Evolutionary conservation across 1,140 invertebrate species (phyloP), one percentile per base, ranked within the genome.

Genomic region (Neodiprion lecontei): DNA sequence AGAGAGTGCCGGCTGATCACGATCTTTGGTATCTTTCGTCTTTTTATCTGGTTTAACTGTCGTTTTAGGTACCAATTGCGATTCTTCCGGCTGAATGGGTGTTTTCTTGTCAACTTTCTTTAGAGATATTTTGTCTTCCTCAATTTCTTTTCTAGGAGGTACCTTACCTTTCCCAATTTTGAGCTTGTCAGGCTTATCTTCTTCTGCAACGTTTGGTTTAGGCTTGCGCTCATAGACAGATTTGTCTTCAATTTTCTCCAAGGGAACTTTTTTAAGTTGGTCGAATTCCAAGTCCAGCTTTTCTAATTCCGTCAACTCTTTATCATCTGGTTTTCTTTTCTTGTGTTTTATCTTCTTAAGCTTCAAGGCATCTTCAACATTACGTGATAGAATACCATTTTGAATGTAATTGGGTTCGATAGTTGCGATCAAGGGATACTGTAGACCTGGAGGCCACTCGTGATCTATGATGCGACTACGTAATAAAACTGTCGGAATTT

Each of bases 401-500:
- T 86, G 81, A 28, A 81, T 28, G 47, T 75, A 70, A 14, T 72
- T 75, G 7, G 79, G 76, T 70, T 79, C 75, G 23, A 86, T 47
- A 48, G 79, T 74, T 7, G 80, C 76, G 14, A 84, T 78, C 11
- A 71, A 74, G 49, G 79, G 73, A 75, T 79, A 76, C 21, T 81
- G 67, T 17, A 80, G 73, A 65, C 50, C 28, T 53, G 84, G 83
- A 17, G 85, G 80, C 76, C 77, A 83, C 61, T 81, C 79, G 53
- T 85, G 78, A 77, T 84, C 82, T 74, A 80, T 88, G 47, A 92
- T 90, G 75, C 89, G 86, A 82, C 91, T 92, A 81, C 91, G 92
- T n/a, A 92, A 79, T 77, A 91, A 81, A 76, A 92, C 80, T 86
- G 91, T 92, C 1, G 90, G 91, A 73, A 92, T 77, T 75, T 87